phyloP scores from a whole-genome alignment of 2,113 vertebrate genomes.

The Sander vitreus region DNA sequence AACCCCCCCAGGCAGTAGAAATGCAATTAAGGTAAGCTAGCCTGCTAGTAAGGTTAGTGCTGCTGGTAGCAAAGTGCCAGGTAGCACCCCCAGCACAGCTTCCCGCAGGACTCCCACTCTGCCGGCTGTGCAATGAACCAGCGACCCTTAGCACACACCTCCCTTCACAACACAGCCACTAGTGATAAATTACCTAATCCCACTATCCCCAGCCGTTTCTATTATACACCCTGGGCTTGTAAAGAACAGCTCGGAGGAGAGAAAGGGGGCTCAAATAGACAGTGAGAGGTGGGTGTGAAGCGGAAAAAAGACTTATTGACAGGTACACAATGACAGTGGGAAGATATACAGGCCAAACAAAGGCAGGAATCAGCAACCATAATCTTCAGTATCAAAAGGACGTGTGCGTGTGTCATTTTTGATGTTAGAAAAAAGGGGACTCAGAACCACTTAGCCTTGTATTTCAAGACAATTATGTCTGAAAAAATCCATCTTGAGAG shows the following conservation, averaged over 20 bases:
- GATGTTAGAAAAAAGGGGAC: not conserved
- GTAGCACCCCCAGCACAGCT: constrained; percentile 45
- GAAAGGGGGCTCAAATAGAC: constrained; percentile 44
- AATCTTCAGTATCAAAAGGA: constrained; percentile 31
- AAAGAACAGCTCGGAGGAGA: constrained; percentile 39
- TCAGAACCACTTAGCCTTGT: constrained; percentile 18
- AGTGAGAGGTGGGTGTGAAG: constrained; percentile 37
- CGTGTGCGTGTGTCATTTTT: constrained; percentile 13
- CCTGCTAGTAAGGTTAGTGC: constrained; percentile 52
- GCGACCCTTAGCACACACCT: constrained; percentile 58
- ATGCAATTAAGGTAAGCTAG: constrained; percentile 66
- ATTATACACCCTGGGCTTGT: constrained; percentile 62
- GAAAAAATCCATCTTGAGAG: constrained; percentile 18
- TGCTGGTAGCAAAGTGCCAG: constrained; percentile 41
- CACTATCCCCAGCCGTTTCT: constrained; percentile 54
- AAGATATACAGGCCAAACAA: constrained; percentile 57
- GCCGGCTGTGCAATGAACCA: constrained; percentile 68
- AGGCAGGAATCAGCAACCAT: constrained; percentile 25
- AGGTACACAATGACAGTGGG: constrained; percentile 42
- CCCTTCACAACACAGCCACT: constrained; percentile 62
- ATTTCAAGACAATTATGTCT: constrained; percentile 38
- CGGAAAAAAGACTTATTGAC: constrained; percentile 23
- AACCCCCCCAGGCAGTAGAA: constrained; percentile 36
- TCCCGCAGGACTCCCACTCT: constrained; percentile 64
- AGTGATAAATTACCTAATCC: constrained; percentile 78